Conservation (phyloP, 2,888 invertebrate genomes). For the Hyppa rectilinea region DNA sequence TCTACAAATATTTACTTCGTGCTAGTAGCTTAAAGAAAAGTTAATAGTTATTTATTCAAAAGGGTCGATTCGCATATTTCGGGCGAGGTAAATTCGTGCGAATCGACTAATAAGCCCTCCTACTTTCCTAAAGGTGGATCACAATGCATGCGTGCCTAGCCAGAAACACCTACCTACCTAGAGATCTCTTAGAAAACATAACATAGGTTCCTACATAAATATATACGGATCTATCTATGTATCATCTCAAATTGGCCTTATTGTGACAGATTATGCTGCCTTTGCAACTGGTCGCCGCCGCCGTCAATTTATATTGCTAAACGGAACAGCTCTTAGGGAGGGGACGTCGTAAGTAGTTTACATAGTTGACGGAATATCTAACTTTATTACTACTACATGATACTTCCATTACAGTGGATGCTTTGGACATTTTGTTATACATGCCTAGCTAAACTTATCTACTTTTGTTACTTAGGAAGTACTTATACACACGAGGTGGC, state of each 20-base stretch:
- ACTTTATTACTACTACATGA: conserved; percentile 76
- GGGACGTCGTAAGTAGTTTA: conserved; percentile 72
- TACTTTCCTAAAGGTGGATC: neutral
- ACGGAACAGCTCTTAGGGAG: conserved; percentile 71
- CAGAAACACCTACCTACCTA: neutral
- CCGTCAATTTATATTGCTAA: conserved; percentile 77
- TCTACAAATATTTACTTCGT: too few species aligned
- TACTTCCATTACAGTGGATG: conserved; percentile 74
- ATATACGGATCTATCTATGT: conserved; percentile 1
- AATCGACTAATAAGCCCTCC: too few species aligned
- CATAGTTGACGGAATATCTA: conserved; percentile 71
- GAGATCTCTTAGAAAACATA: neutral
- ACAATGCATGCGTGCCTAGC: neutral
- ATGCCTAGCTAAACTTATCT: neutral
- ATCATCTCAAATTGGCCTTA: conserved; percentile 59
- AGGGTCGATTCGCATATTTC: too few species aligned
- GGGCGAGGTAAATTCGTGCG: too few species aligned
- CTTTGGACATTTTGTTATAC: neutral
- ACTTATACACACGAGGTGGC: too few species aligned
- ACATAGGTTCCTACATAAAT: neutral
- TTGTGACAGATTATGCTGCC: conserved; percentile 61
- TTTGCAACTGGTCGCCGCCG: conserved; percentile 38
- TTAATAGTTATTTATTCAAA: too few species aligned
- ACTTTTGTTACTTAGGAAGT: neutral
- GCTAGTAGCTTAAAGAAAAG: too few species aligned